Conservation (phyloP, 2,888 invertebrate species). For the Dicroscelio sp. region DNA sequence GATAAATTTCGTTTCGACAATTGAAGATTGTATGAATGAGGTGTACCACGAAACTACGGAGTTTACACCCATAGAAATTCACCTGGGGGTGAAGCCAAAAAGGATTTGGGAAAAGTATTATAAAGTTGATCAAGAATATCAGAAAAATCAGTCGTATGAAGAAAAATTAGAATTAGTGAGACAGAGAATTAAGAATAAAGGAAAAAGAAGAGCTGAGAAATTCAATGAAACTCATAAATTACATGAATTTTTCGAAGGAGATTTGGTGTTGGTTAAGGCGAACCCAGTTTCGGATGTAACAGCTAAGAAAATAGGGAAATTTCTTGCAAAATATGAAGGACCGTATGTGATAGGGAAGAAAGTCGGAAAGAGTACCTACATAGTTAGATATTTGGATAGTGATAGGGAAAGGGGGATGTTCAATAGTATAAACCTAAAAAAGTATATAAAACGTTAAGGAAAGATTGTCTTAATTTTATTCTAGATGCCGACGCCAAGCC, state of each 20-base stretch:
- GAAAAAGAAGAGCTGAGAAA: background rate
- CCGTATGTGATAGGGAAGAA: conserved; percentile 41
- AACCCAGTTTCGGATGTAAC: conserved; percentile 8
- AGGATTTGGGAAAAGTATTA: conserved; percentile 23
- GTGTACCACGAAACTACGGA: conserved; percentile 6
- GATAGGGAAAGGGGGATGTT: background rate
- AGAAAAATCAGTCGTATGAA: background rate
- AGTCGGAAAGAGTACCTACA: background rate
- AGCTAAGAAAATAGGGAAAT: conserved; percentile 50
- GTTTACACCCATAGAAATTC: conserved; percentile 8
- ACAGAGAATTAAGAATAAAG: conserved; percentile 26
- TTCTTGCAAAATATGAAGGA: conserved; percentile 62
- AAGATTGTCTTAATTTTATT: no score
- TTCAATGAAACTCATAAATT: conserved; percentile 20
- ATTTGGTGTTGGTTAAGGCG: conserved; percentile 53
- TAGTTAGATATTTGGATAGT: background rate
- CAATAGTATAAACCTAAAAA: conserved; percentile 1
- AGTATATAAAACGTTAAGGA: no score
- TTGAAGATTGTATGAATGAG: conserved; percentile 9
- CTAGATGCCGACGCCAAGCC: no score
- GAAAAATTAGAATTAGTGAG: background rate
- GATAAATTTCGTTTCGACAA: background rate
- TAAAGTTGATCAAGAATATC: background rate
- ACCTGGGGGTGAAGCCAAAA: background rate
- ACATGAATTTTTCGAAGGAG: conserved; percentile 3